phyloP scores from a whole-genome alignment of 2,113 vertebrate genomes.

The Craseonycteris thonglongyai region DNA sequence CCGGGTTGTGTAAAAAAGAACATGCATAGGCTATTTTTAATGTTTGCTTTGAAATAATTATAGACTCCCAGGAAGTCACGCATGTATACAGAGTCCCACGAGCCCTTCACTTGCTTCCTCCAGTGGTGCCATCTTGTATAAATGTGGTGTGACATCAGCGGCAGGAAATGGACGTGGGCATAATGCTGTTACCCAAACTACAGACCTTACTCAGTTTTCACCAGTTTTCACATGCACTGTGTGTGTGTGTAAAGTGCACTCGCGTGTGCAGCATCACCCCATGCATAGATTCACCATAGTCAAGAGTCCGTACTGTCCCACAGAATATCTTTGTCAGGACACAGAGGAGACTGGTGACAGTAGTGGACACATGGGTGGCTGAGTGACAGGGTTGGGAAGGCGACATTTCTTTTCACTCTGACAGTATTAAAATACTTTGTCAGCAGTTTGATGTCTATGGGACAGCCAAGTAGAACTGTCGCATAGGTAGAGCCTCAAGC shows the following conservation, averaged over 20 bases:
- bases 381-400: neutral
- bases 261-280: neutral
- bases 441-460: neutral
- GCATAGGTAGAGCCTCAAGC: neutral
- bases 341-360: neutral
- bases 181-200: neutral
- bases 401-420: neutral
- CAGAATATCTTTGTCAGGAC: neutral
- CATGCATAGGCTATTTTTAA: neutral
- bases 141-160: neutral
- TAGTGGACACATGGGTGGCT: neutral
- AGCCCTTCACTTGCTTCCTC: neutral
- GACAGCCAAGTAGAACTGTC: neutral
- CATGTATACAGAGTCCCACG: neutral
- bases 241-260: neutral
- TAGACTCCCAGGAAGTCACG: neutral
- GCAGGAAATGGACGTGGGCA: neutral
- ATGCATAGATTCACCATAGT: neutral
- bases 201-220: neutral
- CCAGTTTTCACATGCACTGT: too few species aligned
- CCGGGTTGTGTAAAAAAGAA: neutral
- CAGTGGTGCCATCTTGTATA: neutral
- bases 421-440: neutral
- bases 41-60: neutral
- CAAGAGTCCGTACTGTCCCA: neutral